Conservation (phyloP, 2,797 vertebrate genomes). For the Labroides dimidiatus region DNA sequence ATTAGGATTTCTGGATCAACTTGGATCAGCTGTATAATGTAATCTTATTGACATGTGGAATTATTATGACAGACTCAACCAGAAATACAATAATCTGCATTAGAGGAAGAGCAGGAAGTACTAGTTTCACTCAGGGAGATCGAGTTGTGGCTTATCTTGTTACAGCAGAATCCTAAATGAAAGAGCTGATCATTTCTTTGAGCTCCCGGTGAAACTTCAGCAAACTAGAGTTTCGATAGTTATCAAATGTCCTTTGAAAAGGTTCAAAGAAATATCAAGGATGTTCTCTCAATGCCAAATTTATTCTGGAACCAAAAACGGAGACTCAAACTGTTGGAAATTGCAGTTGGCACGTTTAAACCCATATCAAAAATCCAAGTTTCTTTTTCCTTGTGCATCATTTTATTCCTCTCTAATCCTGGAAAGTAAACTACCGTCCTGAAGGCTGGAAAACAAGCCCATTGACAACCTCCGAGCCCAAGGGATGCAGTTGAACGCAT, state of each 20-base stretch:
- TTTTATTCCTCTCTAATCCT: constrained; percentile 70
- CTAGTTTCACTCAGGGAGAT: constrained; percentile 43
- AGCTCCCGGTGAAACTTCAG: constrained; percentile 15
- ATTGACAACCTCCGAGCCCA: constrained; percentile 76
- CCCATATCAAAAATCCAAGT: constrained; percentile 41
- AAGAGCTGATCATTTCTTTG: constrained; percentile 28
- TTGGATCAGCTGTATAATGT: constrained; percentile 78
- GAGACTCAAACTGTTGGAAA: constrained; percentile 21
- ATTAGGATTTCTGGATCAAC: constrained; percentile 79
- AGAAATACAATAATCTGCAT: constrained; percentile 74
- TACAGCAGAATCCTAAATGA: constrained; percentile 43
- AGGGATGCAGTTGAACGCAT: constrained; percentile 81
- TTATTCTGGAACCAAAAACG: constrained; percentile 19
- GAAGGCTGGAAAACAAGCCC: constrained; percentile 78
- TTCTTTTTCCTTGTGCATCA: constrained; percentile 36
- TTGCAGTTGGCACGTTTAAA: constrained; percentile 31
- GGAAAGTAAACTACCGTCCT: constrained; percentile 75
- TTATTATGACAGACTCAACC: constrained; percentile 65
- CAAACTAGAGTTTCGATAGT: constrained; percentile 31
- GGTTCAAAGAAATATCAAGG: constrained; percentile 34
- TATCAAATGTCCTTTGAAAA: constrained; percentile 22
- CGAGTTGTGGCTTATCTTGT: constrained; percentile 55
- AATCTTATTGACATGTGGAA: constrained; percentile 77
- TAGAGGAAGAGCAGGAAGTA: constrained; percentile 46
- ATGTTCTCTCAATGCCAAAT: neutral